phyloP scores from a whole-genome alignment of 2,113 vertebrate genomes.

The Dicerorhinus sumatrensis region DNA sequence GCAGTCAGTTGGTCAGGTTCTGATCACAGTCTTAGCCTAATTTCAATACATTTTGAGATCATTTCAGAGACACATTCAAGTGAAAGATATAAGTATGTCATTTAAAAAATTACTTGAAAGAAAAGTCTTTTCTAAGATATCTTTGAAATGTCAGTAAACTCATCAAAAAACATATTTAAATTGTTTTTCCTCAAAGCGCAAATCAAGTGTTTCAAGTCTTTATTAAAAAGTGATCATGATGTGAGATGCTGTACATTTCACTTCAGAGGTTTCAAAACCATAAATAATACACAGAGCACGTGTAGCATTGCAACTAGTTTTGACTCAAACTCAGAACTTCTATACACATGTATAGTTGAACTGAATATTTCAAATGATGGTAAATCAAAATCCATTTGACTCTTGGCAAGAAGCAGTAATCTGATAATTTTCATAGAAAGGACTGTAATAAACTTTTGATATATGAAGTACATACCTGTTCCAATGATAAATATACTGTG shows the following conservation, averaged over 20 bases:
- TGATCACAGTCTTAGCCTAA: neutral
- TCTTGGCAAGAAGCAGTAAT: neutral
- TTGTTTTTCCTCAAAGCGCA: constrained; percentile 34
- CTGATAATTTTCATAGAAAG: neutral
- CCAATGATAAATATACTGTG: neutral
- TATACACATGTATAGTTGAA: neutral
- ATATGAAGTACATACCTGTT: neutral
- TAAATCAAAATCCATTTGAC: neutral
- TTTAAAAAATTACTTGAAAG: constrained; percentile 61
- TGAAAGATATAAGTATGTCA: neutral
- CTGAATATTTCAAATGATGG: neutral
- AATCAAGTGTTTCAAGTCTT: constrained; percentile 58
- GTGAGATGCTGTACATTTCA: neutral
- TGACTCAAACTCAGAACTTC: neutral
- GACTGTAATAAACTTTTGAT: neutral
- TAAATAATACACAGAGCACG: constrained; percentile 54
- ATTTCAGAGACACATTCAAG: constrained; percentile 28
- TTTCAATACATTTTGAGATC: neutral
- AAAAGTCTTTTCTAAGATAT: constrained; percentile 8
- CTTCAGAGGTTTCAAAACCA: constrained; percentile 49
- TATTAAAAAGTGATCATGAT: constrained; percentile 61
- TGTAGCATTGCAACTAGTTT: neutral
- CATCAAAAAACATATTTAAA: constrained; percentile 42
- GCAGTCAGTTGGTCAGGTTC: neutral
- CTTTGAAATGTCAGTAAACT: constrained; percentile 67